Percentiles rank a stretch among this genome's conserved stretches.
Evolutionary conservation across 1,140 invertebrate genomes (phyloP).

Genomic region (Oncopodura yosiiana): DNA sequence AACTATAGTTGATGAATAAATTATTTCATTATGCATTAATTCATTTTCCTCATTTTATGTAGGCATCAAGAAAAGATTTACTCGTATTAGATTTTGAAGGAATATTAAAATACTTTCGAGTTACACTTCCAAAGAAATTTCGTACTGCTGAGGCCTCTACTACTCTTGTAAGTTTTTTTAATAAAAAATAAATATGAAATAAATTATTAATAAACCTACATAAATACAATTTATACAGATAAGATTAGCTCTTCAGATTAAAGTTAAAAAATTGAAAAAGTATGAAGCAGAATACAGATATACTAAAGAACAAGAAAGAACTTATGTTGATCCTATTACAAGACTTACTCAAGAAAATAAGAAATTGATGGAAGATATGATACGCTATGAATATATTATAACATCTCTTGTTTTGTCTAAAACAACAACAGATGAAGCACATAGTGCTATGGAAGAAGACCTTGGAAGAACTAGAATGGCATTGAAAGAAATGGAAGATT

Average conservation of each 20-base stretch:
- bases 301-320: constrained; percentile 55
- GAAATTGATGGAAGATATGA: constrained; percentile 43
- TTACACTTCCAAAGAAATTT: constrained; percentile 92
- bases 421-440: constrained; percentile 58
- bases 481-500: constrained; percentile 68
- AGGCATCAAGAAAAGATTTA: constrained; percentile 83
- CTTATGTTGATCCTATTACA: constrained; percentile 49
- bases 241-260: constrained; percentile 77
- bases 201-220: too few relatives aligned
- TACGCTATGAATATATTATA: constrained; percentile 46
- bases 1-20: not conserved
- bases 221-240: too few relatives aligned
- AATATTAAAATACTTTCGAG: constrained; percentile 82
- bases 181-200: too few relatives aligned
- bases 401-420: constrained; percentile 25
- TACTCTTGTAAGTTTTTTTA: constrained; percentile 53
- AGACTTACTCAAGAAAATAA: constrained; percentile 51
- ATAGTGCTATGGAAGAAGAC: constrained; percentile 68
- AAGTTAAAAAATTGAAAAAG: constrained; percentile 89
- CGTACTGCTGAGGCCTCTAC: constrained; percentile 78
- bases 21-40: constrained; percentile 5
- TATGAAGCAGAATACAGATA: constrained; percentile 87
- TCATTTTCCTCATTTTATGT: constrained; percentile 37
- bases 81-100: constrained; percentile 92
- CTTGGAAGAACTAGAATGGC: constrained; percentile 61